Evolutionary conservation across 2,888 invertebrate species (phyloP), one percentile per base, ranked within the genome.

Genomic region (Aspidiotus rigidus): DNA sequence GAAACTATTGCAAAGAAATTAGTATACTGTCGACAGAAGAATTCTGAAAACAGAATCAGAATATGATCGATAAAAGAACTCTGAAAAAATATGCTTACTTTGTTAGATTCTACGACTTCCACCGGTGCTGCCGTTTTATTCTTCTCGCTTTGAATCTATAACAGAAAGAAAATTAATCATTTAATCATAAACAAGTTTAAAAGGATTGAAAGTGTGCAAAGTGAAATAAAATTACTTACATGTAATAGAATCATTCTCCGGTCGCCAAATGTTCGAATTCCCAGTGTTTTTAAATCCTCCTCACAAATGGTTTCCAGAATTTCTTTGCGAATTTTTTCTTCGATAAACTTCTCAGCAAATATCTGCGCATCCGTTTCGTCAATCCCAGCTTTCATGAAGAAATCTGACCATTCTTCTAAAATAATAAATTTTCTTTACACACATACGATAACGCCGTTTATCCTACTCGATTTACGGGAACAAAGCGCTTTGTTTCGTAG

Each of bases 141-240:
- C 49, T 10, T 44, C 11, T 44, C 49, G 8, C 49, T 8, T 44
- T 44, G 49, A 44, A 44, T 44, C 49, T 44, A 11, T 44, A 44
- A 44, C 49, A 44, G 9, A 44, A 44, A 10, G 49, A 44, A 44
- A 10, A 44, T 44, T 44, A 44, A 44, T 44, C 49, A n/a, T n/a
- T n/a, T n/a, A n/a, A n/a, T 44, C 49, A 44, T 10, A 44, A 8
- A 11, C 8, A 11, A 44, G 49, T 44, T 44, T 44, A 11, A 44
- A 44, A 44, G 11, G 49, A 44, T 44, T 44, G 9, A 44, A 44
- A 44, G 49, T 44, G 11, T 44, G 8, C 49, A 10, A 44, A 44
- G 49, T 44, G 49, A 44, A 44, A 44, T 44, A 44, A 44, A 44
- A 44, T 44, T 44, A 44, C 49, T 44, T 44, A 44, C 49, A 44